Conservation (phyloP, 2,797 vertebrate species). For the Sphaeramia orbicularis region DNA sequence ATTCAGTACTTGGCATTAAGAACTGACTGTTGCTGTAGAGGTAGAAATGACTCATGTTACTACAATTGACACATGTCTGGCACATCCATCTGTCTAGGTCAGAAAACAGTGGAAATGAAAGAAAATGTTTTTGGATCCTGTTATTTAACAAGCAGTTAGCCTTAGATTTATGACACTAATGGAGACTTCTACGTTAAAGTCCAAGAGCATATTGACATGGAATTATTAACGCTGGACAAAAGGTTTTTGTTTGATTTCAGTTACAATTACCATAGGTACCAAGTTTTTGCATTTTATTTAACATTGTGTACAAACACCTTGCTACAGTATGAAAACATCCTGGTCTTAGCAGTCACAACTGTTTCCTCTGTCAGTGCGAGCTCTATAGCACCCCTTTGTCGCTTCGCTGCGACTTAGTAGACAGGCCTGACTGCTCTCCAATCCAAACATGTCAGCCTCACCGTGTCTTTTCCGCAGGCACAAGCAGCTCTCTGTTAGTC, state of each 20-base stretch:
- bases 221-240: constrained; percentile 22
- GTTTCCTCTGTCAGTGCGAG: constrained; percentile 64
- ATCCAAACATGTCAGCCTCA: constrained; percentile 74
- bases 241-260: constrained; percentile 32
- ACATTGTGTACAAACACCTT: constrained; percentile 56
- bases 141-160: constrained; percentile 39
- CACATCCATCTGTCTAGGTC: constrained; percentile 51
- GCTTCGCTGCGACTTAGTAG: constrained; percentile 55
- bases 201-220: constrained; percentile 9
- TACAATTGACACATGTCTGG: constrained; percentile 56
- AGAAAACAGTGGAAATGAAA: constrained; percentile 63
- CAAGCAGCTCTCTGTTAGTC: constrained; percentile 72
- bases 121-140: constrained; percentile 49
- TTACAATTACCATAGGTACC: constrained; percentile 47
- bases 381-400: constrained; percentile 56
- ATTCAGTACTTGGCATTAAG: constrained; percentile 15
- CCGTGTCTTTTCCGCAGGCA: constrained; percentile 67
- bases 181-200: not conserved
- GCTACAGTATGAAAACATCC: constrained; percentile 68
- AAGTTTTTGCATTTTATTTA: constrained; percentile 49
- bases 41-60: constrained; percentile 55
- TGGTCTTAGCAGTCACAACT: constrained; percentile 47
- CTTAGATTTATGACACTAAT: constrained; percentile 15
- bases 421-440: constrained; percentile 72
- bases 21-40: constrained; percentile 32